These are phyloP conservation scores for Tonatia bakeri DNA, from an alignment of 2,113 vertebrate species.

Conservation along the genomic window DNA sequence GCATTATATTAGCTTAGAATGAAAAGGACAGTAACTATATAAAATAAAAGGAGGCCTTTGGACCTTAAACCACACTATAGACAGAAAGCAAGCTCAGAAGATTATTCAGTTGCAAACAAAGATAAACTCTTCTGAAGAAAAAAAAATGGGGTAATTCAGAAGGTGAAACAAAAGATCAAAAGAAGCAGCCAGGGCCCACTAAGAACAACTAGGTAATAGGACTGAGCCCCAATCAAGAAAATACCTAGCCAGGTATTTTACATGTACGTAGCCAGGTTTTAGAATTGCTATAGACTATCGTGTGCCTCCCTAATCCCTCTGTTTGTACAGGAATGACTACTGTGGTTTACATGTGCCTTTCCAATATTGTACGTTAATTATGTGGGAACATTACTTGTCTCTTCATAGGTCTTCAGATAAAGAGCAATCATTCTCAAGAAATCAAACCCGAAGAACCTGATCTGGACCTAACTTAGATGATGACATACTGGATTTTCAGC, in stretches of 20 bases:
- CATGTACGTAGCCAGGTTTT: not conserved
- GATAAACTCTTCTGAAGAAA: not conserved
- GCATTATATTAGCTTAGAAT: not conserved
- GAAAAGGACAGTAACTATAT: not conserved
- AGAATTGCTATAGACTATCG: not conserved
- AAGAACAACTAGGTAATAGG: not conserved
- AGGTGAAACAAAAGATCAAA: not conserved
- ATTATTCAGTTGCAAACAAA: not conserved
- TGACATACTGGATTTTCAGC: not conserved
- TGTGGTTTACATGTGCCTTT: not conserved
- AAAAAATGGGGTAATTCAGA: not conserved
- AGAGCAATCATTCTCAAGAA: constrained; percentile 3
- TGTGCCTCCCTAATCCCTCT: not conserved
- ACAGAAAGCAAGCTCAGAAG: not conserved
- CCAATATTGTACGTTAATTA: not conserved
- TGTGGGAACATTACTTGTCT: not conserved
- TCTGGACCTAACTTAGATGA: not conserved
- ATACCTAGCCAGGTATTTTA: not conserved
- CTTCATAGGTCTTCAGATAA: not conserved
- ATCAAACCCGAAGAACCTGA: not conserved
- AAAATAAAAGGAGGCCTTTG: not conserved
- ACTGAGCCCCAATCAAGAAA: not conserved
- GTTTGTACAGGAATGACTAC: not conserved
- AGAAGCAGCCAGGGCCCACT: not conserved
- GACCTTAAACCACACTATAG: not conserved